A percentile compares a stretch with the other conserved stretches of the same genome.
Conservation (phyloP, 2,113 vertebrate species). For the Sardina pilchardus region DNA sequence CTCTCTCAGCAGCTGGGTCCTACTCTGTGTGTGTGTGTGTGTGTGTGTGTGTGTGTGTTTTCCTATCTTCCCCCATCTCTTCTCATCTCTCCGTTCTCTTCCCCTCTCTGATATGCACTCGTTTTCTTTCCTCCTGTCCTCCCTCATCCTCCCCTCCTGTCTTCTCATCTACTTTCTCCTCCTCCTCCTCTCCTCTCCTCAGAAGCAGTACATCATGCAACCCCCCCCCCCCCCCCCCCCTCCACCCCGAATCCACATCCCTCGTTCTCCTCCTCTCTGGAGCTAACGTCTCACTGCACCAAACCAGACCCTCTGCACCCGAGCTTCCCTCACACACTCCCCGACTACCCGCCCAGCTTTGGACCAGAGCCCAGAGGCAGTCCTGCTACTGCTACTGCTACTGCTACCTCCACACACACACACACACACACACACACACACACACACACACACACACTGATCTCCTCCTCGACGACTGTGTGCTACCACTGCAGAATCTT, state of each 20-base stretch:
- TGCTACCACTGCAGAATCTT: background rate
- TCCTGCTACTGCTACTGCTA: conserved; percentile 41
- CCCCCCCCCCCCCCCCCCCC: background rate
- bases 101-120: background rate
- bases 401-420: background rate
- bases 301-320: conserved; percentile 48
- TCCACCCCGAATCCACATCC: conserved; percentile 24
- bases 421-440: conserved; percentile 13
- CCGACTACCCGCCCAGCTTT: conserved; percentile 58
- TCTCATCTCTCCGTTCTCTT: background rate
- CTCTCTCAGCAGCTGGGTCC: background rate
- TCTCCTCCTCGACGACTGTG: background rate
- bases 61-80: background rate
- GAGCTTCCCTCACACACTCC: conserved; percentile 59
- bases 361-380: conserved; percentile 64
- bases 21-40: background rate
- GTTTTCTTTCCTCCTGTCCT: background rate
- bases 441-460: conserved; percentile 37
- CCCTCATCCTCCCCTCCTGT: background rate
- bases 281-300: conserved; percentile 76
- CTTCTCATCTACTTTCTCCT: background rate
- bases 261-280: conserved; percentile 27
- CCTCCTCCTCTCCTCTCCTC: background rate
- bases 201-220: background rate
- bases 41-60: background rate